phyloP scores from a whole-genome alignment of 2,113 vertebrate species.

The Aplodontia rufa region DNA sequence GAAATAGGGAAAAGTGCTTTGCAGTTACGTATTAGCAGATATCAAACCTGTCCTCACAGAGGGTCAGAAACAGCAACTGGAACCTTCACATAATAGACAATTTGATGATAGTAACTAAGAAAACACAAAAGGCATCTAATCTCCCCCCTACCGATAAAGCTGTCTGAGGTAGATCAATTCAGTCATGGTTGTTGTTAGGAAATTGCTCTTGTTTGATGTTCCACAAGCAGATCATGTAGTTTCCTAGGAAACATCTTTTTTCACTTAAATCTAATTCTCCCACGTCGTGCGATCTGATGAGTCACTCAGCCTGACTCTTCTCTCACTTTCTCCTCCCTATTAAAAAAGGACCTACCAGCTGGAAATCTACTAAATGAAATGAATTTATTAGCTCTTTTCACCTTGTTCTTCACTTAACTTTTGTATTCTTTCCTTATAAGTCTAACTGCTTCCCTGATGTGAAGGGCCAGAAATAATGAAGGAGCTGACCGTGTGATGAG shows the following conservation, averaged over 20 bases:
- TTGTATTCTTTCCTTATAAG: slow-evolving; percentile 48
- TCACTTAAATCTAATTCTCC: slow-evolving; percentile 87
- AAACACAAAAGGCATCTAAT: slow-evolving; percentile 82
- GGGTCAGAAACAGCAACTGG: slow-evolving; percentile 76
- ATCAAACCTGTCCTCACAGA: slow-evolving; percentile 62
- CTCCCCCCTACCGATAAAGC: slow-evolving; percentile 81
- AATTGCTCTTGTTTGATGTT: slow-evolving; percentile 87
- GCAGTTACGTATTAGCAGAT: slow-evolving; percentile 74
- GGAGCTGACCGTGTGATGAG: background rate
- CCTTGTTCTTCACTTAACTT: slow-evolving; percentile 75
- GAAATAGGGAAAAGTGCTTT: slow-evolving; percentile 62
- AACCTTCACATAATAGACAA: slow-evolving; percentile 77
- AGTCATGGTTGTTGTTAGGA: slow-evolving; percentile 83
- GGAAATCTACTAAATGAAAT: slow-evolving; percentile 77
- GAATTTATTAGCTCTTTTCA: slow-evolving; percentile 78
- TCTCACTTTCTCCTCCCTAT: slow-evolving; percentile 80
- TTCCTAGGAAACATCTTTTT: slow-evolving; percentile 90
- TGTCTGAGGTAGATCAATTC: slow-evolving; percentile 85
- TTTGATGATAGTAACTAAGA: slow-evolving; percentile 82
- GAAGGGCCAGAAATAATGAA: slow-evolving; percentile 49
- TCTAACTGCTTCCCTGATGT: slow-evolving; percentile 42
- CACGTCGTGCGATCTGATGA: slow-evolving; percentile 83
- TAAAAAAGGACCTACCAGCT: slow-evolving; percentile 78
- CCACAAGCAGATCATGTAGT: slow-evolving; percentile 87
- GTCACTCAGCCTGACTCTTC: slow-evolving; percentile 83